Evolutionary conservation across 2,113 vertebrate genomes (phyloP), one percentile per base, ranked within the genome.

Genomic region (Burhinus bistriatus): DNA sequence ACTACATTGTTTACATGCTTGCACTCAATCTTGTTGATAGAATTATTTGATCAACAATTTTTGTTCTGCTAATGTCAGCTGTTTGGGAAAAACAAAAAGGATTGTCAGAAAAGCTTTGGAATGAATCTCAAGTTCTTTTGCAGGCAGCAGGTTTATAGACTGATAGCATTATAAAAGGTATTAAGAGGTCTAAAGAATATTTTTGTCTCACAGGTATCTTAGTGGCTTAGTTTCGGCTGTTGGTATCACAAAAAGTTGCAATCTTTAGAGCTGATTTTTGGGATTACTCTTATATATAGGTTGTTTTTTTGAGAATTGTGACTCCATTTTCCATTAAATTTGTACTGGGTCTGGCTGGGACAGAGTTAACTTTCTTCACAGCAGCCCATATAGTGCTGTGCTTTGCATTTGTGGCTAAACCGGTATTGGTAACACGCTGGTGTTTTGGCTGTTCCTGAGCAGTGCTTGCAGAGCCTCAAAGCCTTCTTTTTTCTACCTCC

Each of bases 361-460:
- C 11, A n/a, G 34, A 54, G 16, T 25, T 17, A 64, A 20, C 17
- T 77, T 81, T 30, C 8, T 52, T 22, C 14, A 29, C 7, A 55
- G 66, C 38, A 72, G 42, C 47, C 14, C 0, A 0, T 16, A 4
- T 12, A 5, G 27, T 0, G 0, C 27, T 71, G 61, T 44, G 57
- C 17, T 80, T 71, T 34, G 23, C 1, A 0, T 83, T 49, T 76
- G 21, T 34, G 52, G 9, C 6, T 75, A 17, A 59, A 30, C 3
- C 59, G 34, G 7, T 9, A 7, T 4, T 21, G 70, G 9, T 61
- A 34, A 49, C 15, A 27, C 9, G 9, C 6, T 0, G 0, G 8
- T 21, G 30, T 17, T 49, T 40, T 2, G 7, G 10, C 26, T 82
- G 44, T 18, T 51, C 22, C 16, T 61, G 30, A 62, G 10, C 7